Conservation (phyloP, 2,113 vertebrate species). For the Ammodytes dubius region DNA sequence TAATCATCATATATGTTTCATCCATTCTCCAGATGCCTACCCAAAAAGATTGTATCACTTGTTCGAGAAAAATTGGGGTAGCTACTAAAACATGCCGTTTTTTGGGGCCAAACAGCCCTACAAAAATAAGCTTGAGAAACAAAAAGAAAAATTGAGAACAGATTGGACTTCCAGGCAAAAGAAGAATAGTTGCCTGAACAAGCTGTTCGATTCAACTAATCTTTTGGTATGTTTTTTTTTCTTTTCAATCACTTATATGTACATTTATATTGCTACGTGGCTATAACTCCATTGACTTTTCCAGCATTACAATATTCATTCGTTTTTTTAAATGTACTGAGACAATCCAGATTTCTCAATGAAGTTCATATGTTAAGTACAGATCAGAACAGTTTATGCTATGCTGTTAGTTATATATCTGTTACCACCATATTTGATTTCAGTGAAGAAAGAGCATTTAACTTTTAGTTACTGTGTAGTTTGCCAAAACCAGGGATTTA, state of each 20-base stretch:
- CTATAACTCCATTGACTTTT: background rate
- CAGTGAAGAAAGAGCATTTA: background rate
- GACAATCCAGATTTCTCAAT: background rate
- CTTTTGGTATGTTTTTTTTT: background rate
- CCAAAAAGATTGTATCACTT: background rate
- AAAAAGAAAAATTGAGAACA: background rate
- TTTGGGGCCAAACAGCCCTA: slow-evolving; percentile 2
- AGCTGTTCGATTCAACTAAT: background rate
- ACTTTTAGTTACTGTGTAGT: background rate
- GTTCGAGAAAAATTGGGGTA: background rate
- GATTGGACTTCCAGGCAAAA: background rate
- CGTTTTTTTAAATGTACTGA: background rate
- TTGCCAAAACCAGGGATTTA: no score
- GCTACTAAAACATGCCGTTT: background rate
- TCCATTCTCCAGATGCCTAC: background rate
- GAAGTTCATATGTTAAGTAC: background rate
- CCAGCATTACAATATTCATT: background rate
- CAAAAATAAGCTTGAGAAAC: background rate
- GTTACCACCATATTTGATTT: background rate
- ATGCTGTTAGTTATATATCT: background rate
- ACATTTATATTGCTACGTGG: background rate
- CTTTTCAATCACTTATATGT: background rate
- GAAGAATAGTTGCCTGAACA: background rate
- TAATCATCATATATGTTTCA: background rate
- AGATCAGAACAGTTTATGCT: no score